Base-by-base conservation (phyloP, 2,888 invertebrate species). In the Trissonchulus sp. region DNA sequence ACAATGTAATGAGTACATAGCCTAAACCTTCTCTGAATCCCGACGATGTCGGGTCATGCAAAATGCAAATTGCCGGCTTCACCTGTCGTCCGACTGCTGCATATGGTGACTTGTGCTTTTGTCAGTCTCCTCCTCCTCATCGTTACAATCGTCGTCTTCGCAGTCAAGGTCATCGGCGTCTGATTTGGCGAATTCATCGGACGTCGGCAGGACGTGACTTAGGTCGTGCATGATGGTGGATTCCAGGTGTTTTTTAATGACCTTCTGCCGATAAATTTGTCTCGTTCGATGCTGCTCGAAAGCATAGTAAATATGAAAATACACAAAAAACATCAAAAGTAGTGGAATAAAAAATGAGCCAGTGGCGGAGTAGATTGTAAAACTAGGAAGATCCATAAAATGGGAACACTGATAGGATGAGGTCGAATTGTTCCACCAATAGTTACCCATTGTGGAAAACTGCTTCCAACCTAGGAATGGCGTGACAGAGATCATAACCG, bases 321-420 rank as follows among this genome's bases (percentile, higher is more conserved):
- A 99, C 78, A 99, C 98, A 88, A 98, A 96, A 84, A 98, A 96
- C 97, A 99, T 98, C 86, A 99, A 95, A 86, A 96, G 93, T 83
- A 95, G 94, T 78, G 99, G 99, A 85, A 99, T 94, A 90, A 96
- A 99, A 89, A 99, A 99, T 83, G 97, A 98, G 81, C 98, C 87
- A 68, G 86, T 82, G n/a, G 86, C 85, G 1, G 85, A 85, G 79
- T 86, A 87, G 33, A 87, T 84, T 28, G 86, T 83, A 78, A 87
- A 87, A 33, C 85, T 85, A 33, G 84, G 84, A 15, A 84, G 78
- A 77, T 82, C 82, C 63, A 83, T 77, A 73, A 83, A 83, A 65
- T 65, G 68, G 3, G 80, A 81, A 74, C 83, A 83, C 63, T 81
- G 74, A 34, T 34, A 23, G n/a, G 68, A 28, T 3, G 8, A 3